Percentiles rank a stretch among this genome's conserved stretches.
These are phyloP conservation scores for Beaufortia kweichowensis DNA, from an alignment of 2,113 vertebrate species.

Conservation along the genomic window DNA sequence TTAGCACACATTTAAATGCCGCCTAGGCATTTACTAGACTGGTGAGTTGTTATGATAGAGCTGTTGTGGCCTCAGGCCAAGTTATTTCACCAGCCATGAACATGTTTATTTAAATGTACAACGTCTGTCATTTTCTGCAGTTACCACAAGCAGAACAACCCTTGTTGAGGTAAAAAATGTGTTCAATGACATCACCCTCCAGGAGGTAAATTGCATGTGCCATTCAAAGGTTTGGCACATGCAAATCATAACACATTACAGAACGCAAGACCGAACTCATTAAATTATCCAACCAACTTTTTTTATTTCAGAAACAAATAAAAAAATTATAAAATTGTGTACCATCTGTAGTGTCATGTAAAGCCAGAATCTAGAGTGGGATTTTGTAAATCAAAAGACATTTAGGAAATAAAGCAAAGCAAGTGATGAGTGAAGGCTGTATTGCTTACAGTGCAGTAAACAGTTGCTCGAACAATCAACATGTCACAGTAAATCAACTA, in stretches of 20 bases:
- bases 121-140: constrained; percentile 42
- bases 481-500: constrained; percentile 6
- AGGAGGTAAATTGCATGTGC: neutral
- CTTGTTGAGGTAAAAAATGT: constrained; percentile 46
- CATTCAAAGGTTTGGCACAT: neutral
- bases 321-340: neutral
- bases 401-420: neutral
- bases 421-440: neutral
- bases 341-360: neutral
- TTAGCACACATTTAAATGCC: constrained; percentile 39
- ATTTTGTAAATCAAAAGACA: neutral
- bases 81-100: constrained; percentile 49
- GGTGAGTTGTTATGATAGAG: constrained; percentile 55
- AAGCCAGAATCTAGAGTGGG: neutral
- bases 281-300: neutral
- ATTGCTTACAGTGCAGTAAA: constrained; percentile 20
- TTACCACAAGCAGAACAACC: constrained; percentile 53
- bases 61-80: constrained; percentile 27
- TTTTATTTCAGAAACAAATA: neutral
- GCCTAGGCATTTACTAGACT: neutral
- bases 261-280: neutral
- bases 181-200: constrained; percentile 10
- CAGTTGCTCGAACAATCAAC: constrained; percentile 8
- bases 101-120: constrained; percentile 58
- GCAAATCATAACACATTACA: constrained; percentile 18